phyloP scores from a whole-genome alignment of 35 echinoderm and acorn worm species.

The Acanthaster planci region DNA sequence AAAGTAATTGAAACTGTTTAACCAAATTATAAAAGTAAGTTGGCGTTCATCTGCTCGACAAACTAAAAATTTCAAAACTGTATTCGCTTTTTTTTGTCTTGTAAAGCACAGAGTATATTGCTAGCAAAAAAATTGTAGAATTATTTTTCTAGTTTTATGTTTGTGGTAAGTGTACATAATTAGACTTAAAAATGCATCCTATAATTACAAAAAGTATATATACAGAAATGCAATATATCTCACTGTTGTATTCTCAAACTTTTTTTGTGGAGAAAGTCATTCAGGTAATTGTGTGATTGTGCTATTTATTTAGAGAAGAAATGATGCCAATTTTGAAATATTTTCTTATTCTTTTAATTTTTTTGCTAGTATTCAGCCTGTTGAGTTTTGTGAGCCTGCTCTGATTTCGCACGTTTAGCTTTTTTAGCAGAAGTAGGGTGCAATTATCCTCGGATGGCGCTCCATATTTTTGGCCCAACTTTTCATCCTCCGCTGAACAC shows the following conservation, averaged over 20 bases:
- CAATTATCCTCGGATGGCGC: too few relatives aligned
- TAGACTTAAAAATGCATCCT: neutral
- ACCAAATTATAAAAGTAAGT: neutral
- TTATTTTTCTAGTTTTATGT: slow-evolving; percentile 6
- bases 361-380: neutral
- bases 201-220: slow-evolving; percentile 23
- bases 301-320: slow-evolving; percentile 22
- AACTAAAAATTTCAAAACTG: neutral
- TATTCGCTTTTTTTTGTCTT: neutral
- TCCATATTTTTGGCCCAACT: too few relatives aligned
- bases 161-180: neutral
- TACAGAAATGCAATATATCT: slow-evolving; percentile 20
- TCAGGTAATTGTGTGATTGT: slow-evolving; percentile 26
- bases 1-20: neutral
- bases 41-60: neutral
- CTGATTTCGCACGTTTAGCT: too few relatives aligned
- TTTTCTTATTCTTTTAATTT: neutral
- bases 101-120: slow-evolving; percentile 10
- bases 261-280: neutral
- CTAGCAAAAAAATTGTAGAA: neutral
- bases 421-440: too few relatives aligned
- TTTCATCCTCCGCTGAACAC: too few relatives aligned
- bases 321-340: slow-evolving; percentile 15
- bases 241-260: neutral
- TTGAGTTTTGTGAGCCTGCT: too few relatives aligned